Conservation (phyloP, 1,140 invertebrate species). For the Drosophila kikkawai region DNA sequence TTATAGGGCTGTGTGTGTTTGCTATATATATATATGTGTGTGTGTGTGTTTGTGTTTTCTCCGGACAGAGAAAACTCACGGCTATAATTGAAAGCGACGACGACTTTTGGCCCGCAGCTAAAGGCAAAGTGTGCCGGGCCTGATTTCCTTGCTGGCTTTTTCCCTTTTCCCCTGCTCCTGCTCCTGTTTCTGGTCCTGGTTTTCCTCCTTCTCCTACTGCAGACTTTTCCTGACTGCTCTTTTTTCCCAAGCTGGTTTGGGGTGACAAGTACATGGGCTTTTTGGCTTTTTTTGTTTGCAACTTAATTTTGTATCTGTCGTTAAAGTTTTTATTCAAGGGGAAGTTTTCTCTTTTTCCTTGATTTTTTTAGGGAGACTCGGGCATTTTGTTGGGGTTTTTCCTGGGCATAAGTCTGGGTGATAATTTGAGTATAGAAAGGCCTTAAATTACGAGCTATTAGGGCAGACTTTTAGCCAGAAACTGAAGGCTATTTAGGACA, state of each 20-base stretch:
- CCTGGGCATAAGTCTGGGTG: background rate
- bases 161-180: background rate
- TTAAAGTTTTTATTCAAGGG: constrained; percentile 59
- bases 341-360: background rate
- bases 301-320: constrained; percentile 82
- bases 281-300: constrained; percentile 70
- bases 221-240: constrained; percentile 37
- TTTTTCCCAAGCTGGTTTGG: constrained; percentile 24
- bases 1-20: constrained; percentile 12
- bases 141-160: constrained; percentile 30
- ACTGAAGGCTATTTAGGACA: constrained; percentile 1
- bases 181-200: constrained; percentile 9
- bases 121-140: constrained; percentile 52
- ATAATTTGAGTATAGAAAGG: background rate
- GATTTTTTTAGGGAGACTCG: background rate
- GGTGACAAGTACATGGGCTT: constrained; percentile 45
- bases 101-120: constrained; percentile 60
- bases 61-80: constrained; percentile 56
- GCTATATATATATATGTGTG: constrained; percentile 9
- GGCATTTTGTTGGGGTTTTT: constrained; percentile 22
- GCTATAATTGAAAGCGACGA: constrained; percentile 66
- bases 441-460: constrained; percentile 10
- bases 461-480: background rate
- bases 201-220: background rate
- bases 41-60: constrained; percentile 40